phyloP scores from a whole-genome alignment of 2,797 vertebrate species.

The Loriculus beryllinus region DNA sequence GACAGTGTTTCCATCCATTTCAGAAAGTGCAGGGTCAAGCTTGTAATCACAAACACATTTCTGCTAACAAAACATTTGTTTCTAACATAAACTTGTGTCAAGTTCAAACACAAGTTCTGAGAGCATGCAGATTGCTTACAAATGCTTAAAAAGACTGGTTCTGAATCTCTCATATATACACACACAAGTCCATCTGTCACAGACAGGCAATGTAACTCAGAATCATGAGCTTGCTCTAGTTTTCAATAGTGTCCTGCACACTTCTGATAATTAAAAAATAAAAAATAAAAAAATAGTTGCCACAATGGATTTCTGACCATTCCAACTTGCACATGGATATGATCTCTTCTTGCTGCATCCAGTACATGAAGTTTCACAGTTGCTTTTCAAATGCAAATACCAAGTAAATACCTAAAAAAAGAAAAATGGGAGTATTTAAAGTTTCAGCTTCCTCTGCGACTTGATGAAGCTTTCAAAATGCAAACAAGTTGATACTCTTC shows the following conservation, averaged over 20 bases:
- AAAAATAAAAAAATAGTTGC: conserved; percentile 71
- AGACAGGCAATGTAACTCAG: conserved; percentile 71
- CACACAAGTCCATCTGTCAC: conserved; percentile 71
- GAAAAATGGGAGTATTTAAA: neutral
- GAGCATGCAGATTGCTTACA: conserved; percentile 49
- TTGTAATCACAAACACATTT: neutral
- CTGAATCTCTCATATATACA: conserved; percentile 66
- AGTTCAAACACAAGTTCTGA: conserved; percentile 35
- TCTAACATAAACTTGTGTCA: neutral
- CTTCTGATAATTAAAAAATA: conserved; percentile 60
- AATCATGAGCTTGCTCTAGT: conserved; percentile 53
- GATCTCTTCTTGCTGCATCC: conserved; percentile 10
- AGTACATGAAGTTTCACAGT: conserved; percentile 37
- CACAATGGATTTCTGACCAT: conserved; percentile 53
- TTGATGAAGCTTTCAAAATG: neutral
- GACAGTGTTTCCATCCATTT: neutral
- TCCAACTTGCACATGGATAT: conserved; percentile 22
- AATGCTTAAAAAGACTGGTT: conserved; percentile 71
- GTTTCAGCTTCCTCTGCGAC: neutral
- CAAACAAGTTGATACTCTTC: neutral
- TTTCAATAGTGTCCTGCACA: conserved; percentile 66
- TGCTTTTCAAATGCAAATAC: conserved; percentile 95
- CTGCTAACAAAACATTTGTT: conserved; percentile 14
- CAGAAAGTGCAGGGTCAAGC: conserved; percentile 19
- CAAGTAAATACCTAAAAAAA: conserved; percentile 88